phyloP scores from a whole-genome alignment of 2,888 invertebrate species.

The Gisinianus flammeolus region DNA sequence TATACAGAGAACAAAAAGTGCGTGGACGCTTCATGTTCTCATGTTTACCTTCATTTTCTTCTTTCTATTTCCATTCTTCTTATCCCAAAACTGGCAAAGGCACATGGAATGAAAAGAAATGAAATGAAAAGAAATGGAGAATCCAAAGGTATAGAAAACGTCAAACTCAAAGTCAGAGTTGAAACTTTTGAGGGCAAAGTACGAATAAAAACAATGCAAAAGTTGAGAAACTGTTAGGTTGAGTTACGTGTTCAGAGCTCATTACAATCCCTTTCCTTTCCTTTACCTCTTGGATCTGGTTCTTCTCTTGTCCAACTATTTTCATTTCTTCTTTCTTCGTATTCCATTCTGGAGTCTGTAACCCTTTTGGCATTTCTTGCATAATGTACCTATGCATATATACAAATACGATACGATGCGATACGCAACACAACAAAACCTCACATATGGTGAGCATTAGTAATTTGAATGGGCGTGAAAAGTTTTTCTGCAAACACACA shows the following conservation, averaged over 20 bases:
- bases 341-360: not conserved
- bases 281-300: not conserved
- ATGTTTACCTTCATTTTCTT: too few relatives aligned
- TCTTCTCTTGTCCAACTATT: not conserved
- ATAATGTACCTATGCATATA: not conserved
- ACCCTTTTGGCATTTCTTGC: not conserved
- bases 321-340: not conserved
- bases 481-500: too few relatives aligned
- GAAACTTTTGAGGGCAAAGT: not conserved
- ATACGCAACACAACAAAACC: too few relatives aligned
- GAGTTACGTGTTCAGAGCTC: not conserved
- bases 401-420: not conserved
- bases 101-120: too few relatives aligned
- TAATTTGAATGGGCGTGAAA: not conserved
- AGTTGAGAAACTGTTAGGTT: not conserved
- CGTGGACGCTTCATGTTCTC: too few relatives aligned
- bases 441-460: too few relatives aligned
- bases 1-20: too few relatives aligned
- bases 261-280: not conserved
- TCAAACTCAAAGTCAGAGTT: too few relatives aligned
- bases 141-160: too few relatives aligned
- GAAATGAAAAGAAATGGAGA: too few relatives aligned
- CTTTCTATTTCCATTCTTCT: too few relatives aligned
- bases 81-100: too few relatives aligned
- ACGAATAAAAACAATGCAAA: conserved; percentile 1